These are phyloP conservation scores for Bettongia penicillata DNA, from an alignment of 2,113 vertebrate species.

Conservation along the genomic window DNA sequence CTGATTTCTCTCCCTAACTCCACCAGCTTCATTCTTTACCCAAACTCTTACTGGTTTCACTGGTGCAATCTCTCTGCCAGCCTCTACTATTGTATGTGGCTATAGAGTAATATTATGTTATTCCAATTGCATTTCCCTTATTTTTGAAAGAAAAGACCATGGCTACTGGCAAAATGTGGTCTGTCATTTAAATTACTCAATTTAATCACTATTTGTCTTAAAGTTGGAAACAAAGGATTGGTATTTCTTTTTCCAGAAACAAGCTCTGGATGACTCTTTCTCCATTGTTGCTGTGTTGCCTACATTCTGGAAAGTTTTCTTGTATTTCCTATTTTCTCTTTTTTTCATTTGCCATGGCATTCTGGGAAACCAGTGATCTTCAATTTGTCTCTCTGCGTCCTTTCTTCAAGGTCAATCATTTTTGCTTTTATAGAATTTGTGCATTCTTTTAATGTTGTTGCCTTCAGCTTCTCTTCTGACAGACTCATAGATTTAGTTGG, in stretches of 20 bases:
- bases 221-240: neutral
- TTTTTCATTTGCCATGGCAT: neutral
- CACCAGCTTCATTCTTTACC: neutral
- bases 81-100: neutral
- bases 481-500: neutral
- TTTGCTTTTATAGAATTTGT: neutral
- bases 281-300: neutral
- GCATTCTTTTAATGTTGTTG: neutral
- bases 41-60: neutral
- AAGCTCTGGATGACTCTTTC: neutral
- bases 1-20: neutral
- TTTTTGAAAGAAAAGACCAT: neutral
- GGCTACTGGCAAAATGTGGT: neutral
- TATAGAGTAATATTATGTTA: neutral
- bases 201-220: neutral
- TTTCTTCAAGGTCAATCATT: neutral
- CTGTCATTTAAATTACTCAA: neutral
- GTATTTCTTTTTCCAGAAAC: neutral
- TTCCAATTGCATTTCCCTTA: neutral
- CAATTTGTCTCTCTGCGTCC: neutral
- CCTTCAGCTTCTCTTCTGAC: neutral
- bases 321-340: neutral
- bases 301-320: neutral
- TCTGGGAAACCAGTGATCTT: neutral
- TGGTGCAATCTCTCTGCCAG: neutral